Evolutionary conservation across 2,888 invertebrate genomes (phyloP).

Genomic region (Heteropelma amictum): DNA sequence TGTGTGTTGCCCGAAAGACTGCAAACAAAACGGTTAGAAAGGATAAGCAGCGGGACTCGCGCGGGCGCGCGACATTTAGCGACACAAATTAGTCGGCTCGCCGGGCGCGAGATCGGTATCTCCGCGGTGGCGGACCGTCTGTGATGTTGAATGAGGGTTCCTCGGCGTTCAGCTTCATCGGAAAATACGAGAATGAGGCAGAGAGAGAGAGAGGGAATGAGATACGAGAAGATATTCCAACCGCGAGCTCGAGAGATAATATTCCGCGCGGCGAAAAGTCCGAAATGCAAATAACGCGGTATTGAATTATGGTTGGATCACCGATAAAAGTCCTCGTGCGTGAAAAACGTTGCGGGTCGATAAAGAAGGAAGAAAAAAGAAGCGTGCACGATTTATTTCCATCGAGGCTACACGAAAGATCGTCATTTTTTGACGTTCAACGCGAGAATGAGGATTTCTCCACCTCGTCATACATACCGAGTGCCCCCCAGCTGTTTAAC

Average conservation of each 20-base stretch:
- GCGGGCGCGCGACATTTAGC: constrained; percentile 65
- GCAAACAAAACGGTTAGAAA: constrained; percentile 43
- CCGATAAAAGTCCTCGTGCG: neutral
- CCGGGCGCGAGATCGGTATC: constrained; percentile 55
- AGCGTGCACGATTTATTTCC: too few species aligned
- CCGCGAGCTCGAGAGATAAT: neutral
- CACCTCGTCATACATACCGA: neutral
- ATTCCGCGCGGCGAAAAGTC: too few species aligned
- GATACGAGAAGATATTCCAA: neutral
- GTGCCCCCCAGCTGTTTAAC: constrained; percentile 2
- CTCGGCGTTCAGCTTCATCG: constrained; percentile 18
- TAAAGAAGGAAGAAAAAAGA: too few species aligned
- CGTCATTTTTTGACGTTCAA: too few species aligned
- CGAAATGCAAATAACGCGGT: neutral
- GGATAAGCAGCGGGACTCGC: constrained; percentile 27
- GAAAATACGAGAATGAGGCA: neutral
- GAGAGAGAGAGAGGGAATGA: neutral
- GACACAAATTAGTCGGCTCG: constrained; percentile 69
- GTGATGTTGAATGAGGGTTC: constrained; percentile 54
- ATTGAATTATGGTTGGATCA: neutral
- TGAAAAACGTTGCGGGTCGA: too few species aligned
- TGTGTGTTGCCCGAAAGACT: constrained; percentile 11
- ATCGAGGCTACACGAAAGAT: too few species aligned
- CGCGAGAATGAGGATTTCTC: too few species aligned
- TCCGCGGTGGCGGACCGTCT: constrained; percentile 57